phyloP scores from a whole-genome alignment of 1,140 invertebrate genomes.

The Littorina saxatilis region DNA sequence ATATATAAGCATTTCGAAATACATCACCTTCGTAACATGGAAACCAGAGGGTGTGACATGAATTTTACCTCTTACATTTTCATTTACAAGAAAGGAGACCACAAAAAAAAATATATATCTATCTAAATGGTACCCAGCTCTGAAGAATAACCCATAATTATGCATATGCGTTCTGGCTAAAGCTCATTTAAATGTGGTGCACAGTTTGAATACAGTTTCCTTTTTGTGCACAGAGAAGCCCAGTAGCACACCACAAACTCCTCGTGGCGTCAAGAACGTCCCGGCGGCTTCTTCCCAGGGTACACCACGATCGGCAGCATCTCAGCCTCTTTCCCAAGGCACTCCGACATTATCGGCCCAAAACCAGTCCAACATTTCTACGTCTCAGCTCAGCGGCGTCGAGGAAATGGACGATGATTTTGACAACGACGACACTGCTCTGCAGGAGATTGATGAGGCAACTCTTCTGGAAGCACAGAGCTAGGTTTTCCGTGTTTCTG shows the following conservation, averaged over 20 bases:
- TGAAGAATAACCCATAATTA: too few relatives aligned
- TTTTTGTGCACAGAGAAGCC: slow-evolving; percentile 23
- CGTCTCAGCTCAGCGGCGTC: background rate
- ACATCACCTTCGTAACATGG: too few relatives aligned
- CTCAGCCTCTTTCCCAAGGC: background rate
- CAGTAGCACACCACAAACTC: slow-evolving; percentile 15
- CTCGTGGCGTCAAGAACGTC: slow-evolving; percentile 12
- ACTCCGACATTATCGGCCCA: background rate
- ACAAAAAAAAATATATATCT: too few relatives aligned
- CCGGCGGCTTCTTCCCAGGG: slow-evolving; percentile 14
- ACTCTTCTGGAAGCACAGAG: background rate
- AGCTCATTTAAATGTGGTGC: too few relatives aligned
- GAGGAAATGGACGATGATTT: slow-evolving; percentile 18
- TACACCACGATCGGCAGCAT: background rate
- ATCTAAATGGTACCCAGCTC: too few relatives aligned
- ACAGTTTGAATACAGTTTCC: too few relatives aligned
- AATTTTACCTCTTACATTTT: too few relatives aligned
- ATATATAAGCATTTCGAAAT: too few relatives aligned
- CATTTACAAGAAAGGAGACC: too few relatives aligned
- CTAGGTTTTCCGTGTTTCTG: too few relatives aligned
- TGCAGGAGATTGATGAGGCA: slow-evolving; percentile 10
- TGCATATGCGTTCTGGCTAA: too few relatives aligned
- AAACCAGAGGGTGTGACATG: too few relatives aligned
- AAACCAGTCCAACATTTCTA: background rate
- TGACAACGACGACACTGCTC: background rate